Evolutionary conservation across 2,797 vertebrate species (phyloP), one percentile per base, ranked within the genome.

Genomic region (Schizopygopsis pylzovi): DNA sequence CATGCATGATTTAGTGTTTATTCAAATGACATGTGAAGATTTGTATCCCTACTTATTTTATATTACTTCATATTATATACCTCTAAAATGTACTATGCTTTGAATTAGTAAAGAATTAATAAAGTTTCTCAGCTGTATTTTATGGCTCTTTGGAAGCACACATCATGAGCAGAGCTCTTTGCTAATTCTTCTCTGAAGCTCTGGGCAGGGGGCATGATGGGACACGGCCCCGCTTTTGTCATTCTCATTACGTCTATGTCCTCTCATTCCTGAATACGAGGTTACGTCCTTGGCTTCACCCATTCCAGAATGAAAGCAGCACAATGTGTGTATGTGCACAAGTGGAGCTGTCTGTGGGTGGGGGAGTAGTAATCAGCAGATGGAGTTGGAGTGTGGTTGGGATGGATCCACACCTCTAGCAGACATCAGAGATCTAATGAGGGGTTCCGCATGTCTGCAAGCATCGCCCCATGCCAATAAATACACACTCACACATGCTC

Each of bases 401-500:
- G 85, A 85, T 67, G 59, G 93, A 90, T 82, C 84, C 87, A 92
- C 89, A 90, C 85, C 81, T 78, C 90, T 85, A 82, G 61, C 84
- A 90, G 85, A 87, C 90, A 89, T 91, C 85, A 87, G 90, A 83
- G 87, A 85, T 85, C 71, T 88, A 90, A 92, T 90, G 86, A 93
- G 63, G 39, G 90, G 87, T 92, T 93, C 90, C 92, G 89, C 92
- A 90, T 91, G 86, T 70, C 83, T 83, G 82, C 67, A 68, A 87
- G 85, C 39, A 15, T 84, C 84, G 86, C 78, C 81, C 79, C 63
- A 45, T 41, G 68, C 49, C 68, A 75, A 81, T 12, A 72, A 65
- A 79, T 79, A 79, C 67, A 77, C 25, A 61, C 76, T 86, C 82
- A 89, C 63, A 91, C 68, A 81, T 79, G 54, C 67, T 77, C 59